Percentiles rank a stretch among this genome's conserved stretches.
Evolutionary conservation across 2,113 vertebrate species (phyloP).

Genomic region (Lepus europaeus): DNA sequence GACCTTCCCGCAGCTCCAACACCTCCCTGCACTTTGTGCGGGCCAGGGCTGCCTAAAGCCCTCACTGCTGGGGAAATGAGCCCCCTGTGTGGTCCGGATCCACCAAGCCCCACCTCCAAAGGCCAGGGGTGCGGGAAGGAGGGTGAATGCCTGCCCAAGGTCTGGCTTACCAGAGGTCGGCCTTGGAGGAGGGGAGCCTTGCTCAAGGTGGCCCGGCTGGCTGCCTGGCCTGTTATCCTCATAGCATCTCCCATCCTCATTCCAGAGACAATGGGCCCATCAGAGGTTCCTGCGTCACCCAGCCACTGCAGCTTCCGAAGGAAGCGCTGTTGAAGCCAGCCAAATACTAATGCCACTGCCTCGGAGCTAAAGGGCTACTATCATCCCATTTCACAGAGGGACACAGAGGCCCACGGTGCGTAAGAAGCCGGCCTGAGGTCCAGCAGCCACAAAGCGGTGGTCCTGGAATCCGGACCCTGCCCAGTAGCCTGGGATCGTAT

Average conservation of each 20-base stretch:
- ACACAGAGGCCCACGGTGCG: neutral
- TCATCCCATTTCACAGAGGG: neutral
- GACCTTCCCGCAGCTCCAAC: neutral
- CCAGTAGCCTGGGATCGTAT: conserved; percentile 16
- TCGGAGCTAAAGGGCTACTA: neutral
- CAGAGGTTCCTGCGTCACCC: too few species aligned
- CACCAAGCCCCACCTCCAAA: neutral
- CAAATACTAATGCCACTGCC: too few species aligned
- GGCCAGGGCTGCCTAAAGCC: neutral
- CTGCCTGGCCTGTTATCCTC: neutral
- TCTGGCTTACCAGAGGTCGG: neutral
- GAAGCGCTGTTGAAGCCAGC: neutral
- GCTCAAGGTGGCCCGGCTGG: neutral
- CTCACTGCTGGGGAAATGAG: neutral
- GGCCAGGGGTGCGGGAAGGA: neutral
- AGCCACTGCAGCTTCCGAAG: too few species aligned
- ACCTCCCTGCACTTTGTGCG: neutral
- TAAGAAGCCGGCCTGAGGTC: neutral
- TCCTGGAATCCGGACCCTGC: neutral
- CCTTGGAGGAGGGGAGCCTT: neutral
- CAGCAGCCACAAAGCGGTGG: neutral
- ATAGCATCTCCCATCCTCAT: neutral
- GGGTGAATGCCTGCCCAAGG: too few species aligned
- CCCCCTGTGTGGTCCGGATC: too few species aligned
- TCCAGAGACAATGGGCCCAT: neutral